These are phyloP conservation scores for Acanthosepion lycidas DNA, from an alignment of 2,888 invertebrate species.

Conservation along the genomic window DNA sequence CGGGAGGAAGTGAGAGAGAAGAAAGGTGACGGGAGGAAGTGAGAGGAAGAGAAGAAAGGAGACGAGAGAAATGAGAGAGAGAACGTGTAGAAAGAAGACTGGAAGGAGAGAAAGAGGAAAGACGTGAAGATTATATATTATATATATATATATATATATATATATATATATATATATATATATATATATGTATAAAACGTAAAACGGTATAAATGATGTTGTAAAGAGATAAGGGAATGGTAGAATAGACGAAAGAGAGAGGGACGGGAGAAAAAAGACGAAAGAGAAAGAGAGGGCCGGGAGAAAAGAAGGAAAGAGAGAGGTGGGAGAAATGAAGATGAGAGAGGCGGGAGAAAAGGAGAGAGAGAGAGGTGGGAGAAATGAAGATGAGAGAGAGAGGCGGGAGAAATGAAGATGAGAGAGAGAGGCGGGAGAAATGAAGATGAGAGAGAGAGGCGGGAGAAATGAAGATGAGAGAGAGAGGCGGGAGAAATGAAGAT, in stretches of 20 bases:
- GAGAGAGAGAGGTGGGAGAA: neutral
- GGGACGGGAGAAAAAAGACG: neutral
- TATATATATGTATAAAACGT: neutral
- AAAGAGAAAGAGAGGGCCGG: neutral
- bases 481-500: no score
- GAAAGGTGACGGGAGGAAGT: neutral
- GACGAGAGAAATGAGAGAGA: no score
- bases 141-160: no score
- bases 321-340: no score
- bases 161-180: no score
- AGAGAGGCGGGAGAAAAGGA: neutral
- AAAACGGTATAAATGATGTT: neutral
- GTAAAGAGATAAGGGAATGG: neutral
- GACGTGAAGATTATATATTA: neutral
- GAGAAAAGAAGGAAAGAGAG: neutral
- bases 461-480: neutral
- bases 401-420: no score
- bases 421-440: no score
- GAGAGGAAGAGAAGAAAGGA: neutral
- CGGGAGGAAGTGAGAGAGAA: neutral
- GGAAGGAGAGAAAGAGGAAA: slow-evolving; percentile 24
- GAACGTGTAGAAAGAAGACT: neutral
- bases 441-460: neutral
- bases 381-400: neutral
- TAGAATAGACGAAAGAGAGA: neutral